Percentiles rank a stretch among this genome's conserved stretches.
Conservation (phyloP, 2,113 vertebrate species). For the Pteruthius melanotis region DNA sequence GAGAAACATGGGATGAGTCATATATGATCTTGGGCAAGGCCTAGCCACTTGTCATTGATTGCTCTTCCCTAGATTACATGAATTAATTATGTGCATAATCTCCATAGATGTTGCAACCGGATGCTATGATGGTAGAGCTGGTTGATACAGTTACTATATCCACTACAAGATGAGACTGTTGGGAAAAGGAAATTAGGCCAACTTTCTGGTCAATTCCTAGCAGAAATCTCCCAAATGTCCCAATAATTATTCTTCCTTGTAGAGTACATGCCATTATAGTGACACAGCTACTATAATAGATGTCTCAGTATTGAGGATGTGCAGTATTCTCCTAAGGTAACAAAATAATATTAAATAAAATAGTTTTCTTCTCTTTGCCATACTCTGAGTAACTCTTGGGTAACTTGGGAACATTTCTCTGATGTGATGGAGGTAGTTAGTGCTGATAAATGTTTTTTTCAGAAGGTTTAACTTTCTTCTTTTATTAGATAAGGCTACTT, state of each 20-base stretch:
- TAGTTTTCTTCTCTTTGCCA: not conserved
- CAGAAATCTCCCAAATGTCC: not conserved
- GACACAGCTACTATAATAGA: not conserved
- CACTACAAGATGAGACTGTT: not conserved
- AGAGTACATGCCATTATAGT: not conserved
- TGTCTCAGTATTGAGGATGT: not conserved
- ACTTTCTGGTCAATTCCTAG: not conserved
- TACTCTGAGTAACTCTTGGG: not conserved
- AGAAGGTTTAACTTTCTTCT: not conserved
- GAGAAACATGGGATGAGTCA: fast-evolving
- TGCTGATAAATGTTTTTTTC: not conserved
- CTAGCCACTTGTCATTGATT: not conserved
- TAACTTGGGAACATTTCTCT: not conserved
- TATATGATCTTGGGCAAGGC: not conserved
- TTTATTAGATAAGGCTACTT: not conserved
- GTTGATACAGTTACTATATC: not conserved
- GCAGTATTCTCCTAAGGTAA: not conserved
- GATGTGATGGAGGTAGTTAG: not conserved
- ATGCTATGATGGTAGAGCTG: fast-evolving
- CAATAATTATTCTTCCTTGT: not conserved
- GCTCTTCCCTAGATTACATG: not conserved
- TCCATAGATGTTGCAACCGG: not conserved
- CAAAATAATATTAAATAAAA: not conserved
- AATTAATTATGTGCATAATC: not conserved
- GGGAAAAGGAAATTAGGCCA: not conserved